Percentiles rank a stretch among this genome's conserved stretches.
phyloP scores from a whole-genome alignment of 2,888 invertebrate genomes.

The Dastarcus helophoroides region DNA sequence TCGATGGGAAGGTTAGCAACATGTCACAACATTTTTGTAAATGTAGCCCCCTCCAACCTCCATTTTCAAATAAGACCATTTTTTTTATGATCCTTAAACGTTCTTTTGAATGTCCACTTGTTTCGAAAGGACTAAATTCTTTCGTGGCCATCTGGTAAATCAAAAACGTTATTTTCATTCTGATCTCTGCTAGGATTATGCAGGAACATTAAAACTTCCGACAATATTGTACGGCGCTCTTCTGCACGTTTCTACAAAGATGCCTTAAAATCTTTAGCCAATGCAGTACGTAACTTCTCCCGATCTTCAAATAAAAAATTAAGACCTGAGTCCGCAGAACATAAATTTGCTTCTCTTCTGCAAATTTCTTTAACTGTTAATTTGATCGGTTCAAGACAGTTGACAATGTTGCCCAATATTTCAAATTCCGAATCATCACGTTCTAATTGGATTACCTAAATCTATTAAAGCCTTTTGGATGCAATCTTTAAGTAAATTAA shows the following conservation, averaged over 20 bases:
- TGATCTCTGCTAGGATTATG: constrained; percentile 5
- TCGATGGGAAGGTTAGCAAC: too few species aligned
- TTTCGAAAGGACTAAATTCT: too few species aligned
- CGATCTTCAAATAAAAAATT: constrained; percentile 7
- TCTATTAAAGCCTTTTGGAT: constrained; percentile 17
- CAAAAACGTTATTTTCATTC: too few species aligned
- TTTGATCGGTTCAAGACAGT: constrained; percentile 14
- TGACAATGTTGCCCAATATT: constrained; percentile 9
- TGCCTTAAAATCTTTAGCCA: constrained; percentile 5
- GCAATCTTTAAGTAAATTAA: constrained; percentile 13
- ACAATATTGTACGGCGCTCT: constrained; percentile 5
- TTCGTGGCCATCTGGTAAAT: too few species aligned
- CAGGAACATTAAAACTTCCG: constrained; percentile 6
- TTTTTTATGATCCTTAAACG: too few species aligned
- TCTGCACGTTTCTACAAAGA: constrained; percentile 1
- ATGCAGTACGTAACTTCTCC: constrained; percentile 1
- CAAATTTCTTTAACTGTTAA: constrained; percentile 17
- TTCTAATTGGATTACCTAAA: constrained; percentile 6
- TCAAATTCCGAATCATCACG: constrained; percentile 12
- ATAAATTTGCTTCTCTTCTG: constrained; percentile 14
- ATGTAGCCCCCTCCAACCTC: too few species aligned
- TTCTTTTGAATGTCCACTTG: too few species aligned
- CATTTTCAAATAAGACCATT: too few species aligned
- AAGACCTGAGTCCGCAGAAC: constrained; percentile 12
- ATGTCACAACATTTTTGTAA: too few species aligned